A percentile compares a stretch with the other conserved stretches of the same genome.
phyloP scores from a whole-genome alignment of 2,888 invertebrate genomes.

The Hipparchia sbordonii region DNA sequence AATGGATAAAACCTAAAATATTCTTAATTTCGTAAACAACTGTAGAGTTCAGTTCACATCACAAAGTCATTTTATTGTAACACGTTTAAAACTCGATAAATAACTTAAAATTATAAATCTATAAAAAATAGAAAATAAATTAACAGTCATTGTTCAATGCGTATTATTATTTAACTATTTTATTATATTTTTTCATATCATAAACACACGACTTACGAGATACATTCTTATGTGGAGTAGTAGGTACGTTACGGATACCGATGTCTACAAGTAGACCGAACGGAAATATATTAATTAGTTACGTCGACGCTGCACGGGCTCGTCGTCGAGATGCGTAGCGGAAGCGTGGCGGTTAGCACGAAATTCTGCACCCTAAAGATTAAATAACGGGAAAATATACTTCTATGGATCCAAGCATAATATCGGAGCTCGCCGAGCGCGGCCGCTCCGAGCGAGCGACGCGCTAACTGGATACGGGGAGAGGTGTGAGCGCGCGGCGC shows the following conservation, averaged over 20 bases:
- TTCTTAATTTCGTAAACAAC: constrained; percentile 17
- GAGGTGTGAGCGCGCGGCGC: constrained; percentile 25
- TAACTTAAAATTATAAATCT: constrained; percentile 72
- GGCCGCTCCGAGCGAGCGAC: constrained; percentile 43
- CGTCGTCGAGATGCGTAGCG: constrained; percentile 74
- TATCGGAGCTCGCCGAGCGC: constrained; percentile 38
- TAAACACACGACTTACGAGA: constrained; percentile 73
- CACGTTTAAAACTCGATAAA: constrained; percentile 66
- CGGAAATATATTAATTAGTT: constrained; percentile 37
- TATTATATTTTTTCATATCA: constrained; percentile 61
- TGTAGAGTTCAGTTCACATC: constrained; percentile 33
- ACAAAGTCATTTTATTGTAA: constrained; percentile 59
- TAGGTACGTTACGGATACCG: constrained; percentile 63
- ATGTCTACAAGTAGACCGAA: constrained; percentile 60
- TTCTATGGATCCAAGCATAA: constrained; percentile 66
- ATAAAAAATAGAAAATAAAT: constrained; percentile 74
- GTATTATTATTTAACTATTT: constrained; percentile 71
- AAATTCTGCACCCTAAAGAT: constrained; percentile 78
- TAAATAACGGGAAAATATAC: constrained; percentile 70
- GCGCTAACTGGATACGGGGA: constrained; percentile 38
- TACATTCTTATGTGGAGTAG: constrained; percentile 75
- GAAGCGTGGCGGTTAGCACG: constrained; percentile 78
- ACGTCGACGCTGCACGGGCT: constrained; percentile 64
- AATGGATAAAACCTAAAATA: constrained; percentile 14
- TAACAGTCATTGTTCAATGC: constrained; percentile 80